These are phyloP conservation scores for Gymnothorax javanicus DNA, from an alignment of 2,797 vertebrate species.

Conservation along the genomic window DNA sequence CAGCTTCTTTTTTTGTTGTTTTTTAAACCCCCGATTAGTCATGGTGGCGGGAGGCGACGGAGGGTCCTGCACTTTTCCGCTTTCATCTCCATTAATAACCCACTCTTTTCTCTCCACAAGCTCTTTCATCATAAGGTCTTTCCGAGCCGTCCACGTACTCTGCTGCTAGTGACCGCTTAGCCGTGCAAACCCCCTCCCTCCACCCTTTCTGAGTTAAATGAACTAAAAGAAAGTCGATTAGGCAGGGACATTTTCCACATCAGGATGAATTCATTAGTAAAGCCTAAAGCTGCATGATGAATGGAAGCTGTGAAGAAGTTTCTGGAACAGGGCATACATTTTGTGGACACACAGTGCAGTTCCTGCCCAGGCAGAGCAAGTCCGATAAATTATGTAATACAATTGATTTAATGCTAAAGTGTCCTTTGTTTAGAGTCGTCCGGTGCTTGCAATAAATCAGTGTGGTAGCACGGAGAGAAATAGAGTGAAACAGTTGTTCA, in stretches of 20 bases:
- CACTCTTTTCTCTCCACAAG: constrained; percentile 42
- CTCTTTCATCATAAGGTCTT: constrained; percentile 54
- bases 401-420: constrained; percentile 55
- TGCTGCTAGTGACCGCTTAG: constrained; percentile 64
- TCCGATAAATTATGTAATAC: constrained; percentile 45
- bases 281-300: constrained; percentile 49
- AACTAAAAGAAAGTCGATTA: constrained; percentile 74
- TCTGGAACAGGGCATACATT: constrained; percentile 28
- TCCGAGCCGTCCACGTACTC: constrained; percentile 60
- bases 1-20: constrained; percentile 25
- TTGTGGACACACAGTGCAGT: constrained; percentile 24
- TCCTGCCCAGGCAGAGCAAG: constrained; percentile 30
- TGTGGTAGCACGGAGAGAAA: constrained; percentile 39
- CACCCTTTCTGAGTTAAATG: constrained; percentile 60
- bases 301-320: constrained; percentile 40
- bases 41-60: constrained; percentile 52
- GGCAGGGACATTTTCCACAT: constrained; percentile 70
- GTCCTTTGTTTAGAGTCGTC: constrained; percentile 50
- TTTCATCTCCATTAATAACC: constrained; percentile 62
- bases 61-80: constrained; percentile 53
- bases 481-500: constrained; percentile 24
- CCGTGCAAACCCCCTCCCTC: constrained; percentile 39
- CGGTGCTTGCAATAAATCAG: constrained; percentile 53
- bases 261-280: constrained; percentile 54
- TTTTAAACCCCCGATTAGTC: constrained; percentile 69